A percentile compares a stretch with the other conserved stretches of the same genome.
Conservation (phyloP, 1,140 invertebrate species). For the Rhopalosiphum maidis region DNA sequence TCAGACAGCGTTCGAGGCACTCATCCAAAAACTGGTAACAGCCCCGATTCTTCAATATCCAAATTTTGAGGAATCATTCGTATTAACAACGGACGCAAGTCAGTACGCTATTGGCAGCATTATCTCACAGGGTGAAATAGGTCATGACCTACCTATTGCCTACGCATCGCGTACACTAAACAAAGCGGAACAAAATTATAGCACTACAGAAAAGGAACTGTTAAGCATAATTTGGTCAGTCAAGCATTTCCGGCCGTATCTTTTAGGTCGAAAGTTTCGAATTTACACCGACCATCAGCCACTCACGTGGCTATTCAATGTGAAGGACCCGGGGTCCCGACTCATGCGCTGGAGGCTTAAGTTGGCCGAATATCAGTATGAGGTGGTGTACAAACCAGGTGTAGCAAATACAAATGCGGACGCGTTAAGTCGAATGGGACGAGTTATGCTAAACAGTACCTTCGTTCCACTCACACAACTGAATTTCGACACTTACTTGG, state of each 20-base stretch:
- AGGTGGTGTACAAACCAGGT: constrained; percentile 61
- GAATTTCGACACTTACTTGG: neutral
- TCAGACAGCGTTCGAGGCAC: too few relatives aligned
- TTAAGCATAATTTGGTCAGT: too few relatives aligned
- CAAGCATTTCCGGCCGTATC: too few relatives aligned
- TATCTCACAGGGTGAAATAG: constrained; percentile 61
- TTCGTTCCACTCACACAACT: too few relatives aligned
- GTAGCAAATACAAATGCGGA: constrained; percentile 63
- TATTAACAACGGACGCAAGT: constrained; percentile 60
- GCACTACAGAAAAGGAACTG: too few relatives aligned
- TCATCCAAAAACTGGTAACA: too few relatives aligned
- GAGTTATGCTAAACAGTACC: neutral
- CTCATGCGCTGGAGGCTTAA: constrained; percentile 59
- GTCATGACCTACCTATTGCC: constrained; percentile 60
- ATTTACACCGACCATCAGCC: constrained; percentile 49
- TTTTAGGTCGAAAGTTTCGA: too few relatives aligned
- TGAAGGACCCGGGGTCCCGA: constrained; percentile 61
- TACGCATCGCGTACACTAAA: constrained; percentile 61
- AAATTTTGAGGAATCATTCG: constrained; percentile 60
- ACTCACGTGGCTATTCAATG: constrained; percentile 64
- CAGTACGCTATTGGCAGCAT: constrained; percentile 59
- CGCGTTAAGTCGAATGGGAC: constrained; percentile 60
- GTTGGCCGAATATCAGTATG: constrained; percentile 59
- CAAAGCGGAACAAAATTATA: constrained; percentile 60
- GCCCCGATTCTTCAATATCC: constrained; percentile 54